Evolutionary conservation across 2,888 invertebrate species (phyloP), one percentile per base, ranked within the genome.

Genomic region (Orchesellides sinensis): DNA sequence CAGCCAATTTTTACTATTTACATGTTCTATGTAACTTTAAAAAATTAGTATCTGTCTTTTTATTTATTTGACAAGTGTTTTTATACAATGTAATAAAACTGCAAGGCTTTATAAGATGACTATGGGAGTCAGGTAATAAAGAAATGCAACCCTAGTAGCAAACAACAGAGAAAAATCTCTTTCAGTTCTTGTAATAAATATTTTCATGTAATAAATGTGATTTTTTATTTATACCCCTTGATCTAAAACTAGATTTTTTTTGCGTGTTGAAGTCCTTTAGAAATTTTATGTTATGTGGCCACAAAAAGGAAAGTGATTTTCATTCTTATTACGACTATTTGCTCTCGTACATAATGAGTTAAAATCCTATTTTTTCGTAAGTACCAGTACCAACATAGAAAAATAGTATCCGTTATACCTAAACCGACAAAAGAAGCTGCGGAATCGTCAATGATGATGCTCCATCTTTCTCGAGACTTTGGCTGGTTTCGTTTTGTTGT

Each of bases 281-380:
- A 23, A 54, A 54, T 54, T 54, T 54, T 54, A 54, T 54, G 25
- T 54, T 54, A 54, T 54, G 25, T 21, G 23, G 19, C 49, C 49
- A 49, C 49, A 54, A 54, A 54, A 54, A 25, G 12, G 54, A 23
- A 54, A 54, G 8, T 25, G 54, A 54, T 54, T 54, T 54, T 54
- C 54, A 25, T 54, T 23, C 21, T 54, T 54, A 25, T 54, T 21
- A 17, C 49, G n/a, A 6, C 49, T 35, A 5, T 49, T 49, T 49
- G 17, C 49, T 49, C 19, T 8, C 17, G 17, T 19, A 17, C 2
- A 49, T 17, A 49, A 49, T 17, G 49, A 49, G 49, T 49, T 19
- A 2, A 49, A 52, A 52, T 52, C 52, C 35, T 21, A 52, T 52
- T 21, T 21, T 52, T 52, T 35, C 35, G 4, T 40, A 40, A 40